Percentiles rank a stretch among this genome's conserved stretches.
phyloP scores from a whole-genome alignment of 2,797 vertebrate species.

The Sebastes matsubarae region DNA sequence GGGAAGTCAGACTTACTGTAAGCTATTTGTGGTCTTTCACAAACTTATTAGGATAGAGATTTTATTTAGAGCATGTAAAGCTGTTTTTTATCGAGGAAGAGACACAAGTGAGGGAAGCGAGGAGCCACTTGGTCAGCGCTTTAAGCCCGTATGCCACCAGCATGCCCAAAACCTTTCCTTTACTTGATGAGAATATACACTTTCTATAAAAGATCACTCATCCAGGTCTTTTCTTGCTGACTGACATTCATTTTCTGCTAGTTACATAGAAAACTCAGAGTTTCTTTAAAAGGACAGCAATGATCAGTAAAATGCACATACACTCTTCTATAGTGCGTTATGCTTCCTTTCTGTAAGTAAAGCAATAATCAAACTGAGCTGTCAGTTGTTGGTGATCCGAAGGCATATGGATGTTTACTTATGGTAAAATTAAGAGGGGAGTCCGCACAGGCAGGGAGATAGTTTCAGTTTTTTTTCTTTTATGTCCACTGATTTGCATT shows the following conservation, averaged over 20 bases:
- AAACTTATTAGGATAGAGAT: background rate
- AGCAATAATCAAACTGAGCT: background rate
- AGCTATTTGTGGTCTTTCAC: background rate
- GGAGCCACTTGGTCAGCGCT: background rate
- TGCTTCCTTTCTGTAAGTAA: background rate
- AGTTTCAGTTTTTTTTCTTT: constrained; percentile 3
- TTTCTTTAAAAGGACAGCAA: background rate
- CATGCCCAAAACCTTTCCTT: background rate
- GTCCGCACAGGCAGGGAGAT: background rate
- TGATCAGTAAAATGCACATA: background rate
- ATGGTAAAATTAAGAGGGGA: background rate
- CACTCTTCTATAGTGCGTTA: background rate
- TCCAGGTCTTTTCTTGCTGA: background rate
- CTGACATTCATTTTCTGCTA: background rate
- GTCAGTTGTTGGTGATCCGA: background rate
- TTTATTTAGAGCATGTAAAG: background rate
- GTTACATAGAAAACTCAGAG: background rate
- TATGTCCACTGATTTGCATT: constrained; percentile 32
- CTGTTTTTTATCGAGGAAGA: background rate
- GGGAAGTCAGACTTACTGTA: background rate
- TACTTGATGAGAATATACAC: background rate
- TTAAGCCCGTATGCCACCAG: background rate
- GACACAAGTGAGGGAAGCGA: no score
- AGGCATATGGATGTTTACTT: constrained; percentile 25
- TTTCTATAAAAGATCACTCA: background rate